These are phyloP conservation scores for Zaprionus davidi DNA, from an alignment of 1,140 invertebrate genomes.

Conservation along the genomic window DNA sequence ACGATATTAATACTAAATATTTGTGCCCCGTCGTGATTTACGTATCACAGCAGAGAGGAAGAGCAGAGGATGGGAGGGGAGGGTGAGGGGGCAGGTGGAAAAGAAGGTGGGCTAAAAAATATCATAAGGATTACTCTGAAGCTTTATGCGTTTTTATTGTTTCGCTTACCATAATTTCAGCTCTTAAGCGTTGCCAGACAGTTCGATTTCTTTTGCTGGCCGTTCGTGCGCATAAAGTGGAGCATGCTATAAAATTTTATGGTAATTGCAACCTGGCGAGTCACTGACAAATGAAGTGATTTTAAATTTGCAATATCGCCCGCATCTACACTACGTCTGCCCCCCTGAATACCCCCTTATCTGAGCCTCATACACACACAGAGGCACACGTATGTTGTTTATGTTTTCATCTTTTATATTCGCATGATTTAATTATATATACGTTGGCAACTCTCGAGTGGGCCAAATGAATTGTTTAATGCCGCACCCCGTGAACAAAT, in stretches of 20 bases:
- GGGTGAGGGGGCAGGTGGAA: too few relatives aligned
- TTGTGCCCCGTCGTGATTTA: conserved; percentile 79
- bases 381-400: conserved; percentile 9
- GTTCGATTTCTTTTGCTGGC: conserved; percentile 36
- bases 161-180: conserved; percentile 73
- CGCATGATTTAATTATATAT: conserved; percentile 50
- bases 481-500: conserved; percentile 43
- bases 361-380: background rate
- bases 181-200: conserved; percentile 68
- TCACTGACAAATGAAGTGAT: conserved; percentile 76
- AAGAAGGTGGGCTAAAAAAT: background rate
- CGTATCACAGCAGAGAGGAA: conserved; percentile 16
- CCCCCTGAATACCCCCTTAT: background rate
- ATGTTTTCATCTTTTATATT: conserved; percentile 19
- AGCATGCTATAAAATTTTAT: conserved; percentile 79
- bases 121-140: conserved; percentile 64
- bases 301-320: conserved; percentile 44
- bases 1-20: conserved; percentile 83
- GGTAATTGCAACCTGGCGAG: conserved; percentile 67
- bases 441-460: conserved; percentile 38
- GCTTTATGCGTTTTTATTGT: conserved; percentile 78
- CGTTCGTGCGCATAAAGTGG: conserved; percentile 72
- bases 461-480: conserved; percentile 20
- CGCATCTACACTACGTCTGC: conserved; percentile 7
- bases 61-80: background rate